Percentiles rank a stretch among this genome's conserved stretches.
phyloP scores from a whole-genome alignment of 2,113 vertebrate genomes.

The Ctenodactylus gundi region DNA sequence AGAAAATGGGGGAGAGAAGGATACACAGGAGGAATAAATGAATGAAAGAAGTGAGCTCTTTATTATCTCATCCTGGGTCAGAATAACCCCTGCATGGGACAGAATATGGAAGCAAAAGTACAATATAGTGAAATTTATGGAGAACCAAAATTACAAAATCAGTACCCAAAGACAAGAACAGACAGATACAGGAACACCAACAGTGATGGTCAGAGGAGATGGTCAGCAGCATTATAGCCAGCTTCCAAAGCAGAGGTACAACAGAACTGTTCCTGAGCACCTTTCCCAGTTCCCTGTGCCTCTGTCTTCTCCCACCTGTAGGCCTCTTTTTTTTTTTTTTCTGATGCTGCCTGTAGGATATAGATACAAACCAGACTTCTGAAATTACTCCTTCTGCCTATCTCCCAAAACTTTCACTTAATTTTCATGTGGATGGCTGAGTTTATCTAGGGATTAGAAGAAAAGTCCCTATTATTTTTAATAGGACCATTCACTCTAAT shows the following conservation, averaged over 20 bases:
- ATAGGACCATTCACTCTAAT: background rate
- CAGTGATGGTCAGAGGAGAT: background rate
- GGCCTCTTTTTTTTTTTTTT: background rate
- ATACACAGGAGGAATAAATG: background rate
- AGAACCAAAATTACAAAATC: too few relatives aligned
- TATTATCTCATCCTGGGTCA: background rate
- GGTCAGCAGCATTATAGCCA: background rate
- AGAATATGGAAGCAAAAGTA: background rate
- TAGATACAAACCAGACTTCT: background rate
- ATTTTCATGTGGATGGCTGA: background rate
- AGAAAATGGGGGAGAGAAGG: background rate
- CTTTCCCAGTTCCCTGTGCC: background rate
- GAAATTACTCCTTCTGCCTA: background rate
- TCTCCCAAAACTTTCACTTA: background rate
- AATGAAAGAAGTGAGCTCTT: background rate
- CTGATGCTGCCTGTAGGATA: background rate
- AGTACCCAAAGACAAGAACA: background rate
- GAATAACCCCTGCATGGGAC: background rate
- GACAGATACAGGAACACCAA: background rate
- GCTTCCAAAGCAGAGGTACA: background rate
- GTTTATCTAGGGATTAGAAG: background rate
- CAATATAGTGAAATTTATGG: background rate
- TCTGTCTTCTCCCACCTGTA: background rate
- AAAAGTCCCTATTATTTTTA: background rate
- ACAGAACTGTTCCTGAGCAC: background rate